Evolutionary conservation across 2,888 invertebrate species (phyloP), one percentile per base, ranked within the genome.

Genomic region (Argyra leucocephala): DNA sequence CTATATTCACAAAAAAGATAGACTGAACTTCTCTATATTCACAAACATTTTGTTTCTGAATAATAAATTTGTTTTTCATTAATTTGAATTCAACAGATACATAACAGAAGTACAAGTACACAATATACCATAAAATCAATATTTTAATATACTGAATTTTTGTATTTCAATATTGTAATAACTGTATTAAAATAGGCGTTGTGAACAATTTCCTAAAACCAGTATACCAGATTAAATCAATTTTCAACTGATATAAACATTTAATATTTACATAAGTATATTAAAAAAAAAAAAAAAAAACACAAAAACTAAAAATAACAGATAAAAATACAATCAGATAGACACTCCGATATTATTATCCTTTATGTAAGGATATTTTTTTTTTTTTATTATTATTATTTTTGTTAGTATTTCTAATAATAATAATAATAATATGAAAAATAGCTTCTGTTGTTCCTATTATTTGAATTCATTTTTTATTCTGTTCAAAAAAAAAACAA

Each of bases 281-380:
- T 37, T 18, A n/a, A 15, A 48, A 12, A 48, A 18, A 48, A 2
- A 18, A 31, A 31, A 31, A 31, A 10, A 7, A 31, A 31, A 3
- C 7, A 31, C 31, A 7, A 31, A 31, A 31, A 31, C 9, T 10
- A 1, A 31, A 31, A 31, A 31, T 10, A 26, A 6, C 7, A 48
- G 18, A 6, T 12, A 48, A 48, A 48, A 18, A 48, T 48, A 18
- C 2, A 48, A 48, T 48, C 15, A 48, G 48, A 48, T 48, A 48
- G 48, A 48, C 48, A 48, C 48, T 48, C n/a, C 18, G 48, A 48
- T 48, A 48, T 48, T n/a, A 48, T 48, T 48, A 48, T 48, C 48
- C 48, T 48, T 48, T 48, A 15, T 48, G 15, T 5, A 6, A 48
- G n/a, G n/a, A 15, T 48, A 3, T 48, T 48, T 48, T 48, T 18